phyloP scores from a whole-genome alignment of 2,888 invertebrate genomes.

The Acleris cristana region DNA sequence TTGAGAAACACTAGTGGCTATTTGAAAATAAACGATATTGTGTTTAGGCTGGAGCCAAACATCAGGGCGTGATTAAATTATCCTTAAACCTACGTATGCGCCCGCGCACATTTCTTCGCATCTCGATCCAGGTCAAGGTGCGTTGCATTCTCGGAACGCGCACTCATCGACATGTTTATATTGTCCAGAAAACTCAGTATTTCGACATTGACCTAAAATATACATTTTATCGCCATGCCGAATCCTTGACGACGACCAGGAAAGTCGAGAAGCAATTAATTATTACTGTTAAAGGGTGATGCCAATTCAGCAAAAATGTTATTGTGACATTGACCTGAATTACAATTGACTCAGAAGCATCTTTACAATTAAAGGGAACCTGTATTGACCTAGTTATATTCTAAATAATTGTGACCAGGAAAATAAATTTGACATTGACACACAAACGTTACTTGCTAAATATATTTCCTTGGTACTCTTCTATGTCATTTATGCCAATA shows the following conservation, averaged over 20 bases:
- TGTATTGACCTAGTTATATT: too few relatives aligned
- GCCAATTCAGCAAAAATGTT: too few relatives aligned
- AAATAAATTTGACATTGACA: too few relatives aligned
- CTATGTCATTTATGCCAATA: too few relatives aligned
- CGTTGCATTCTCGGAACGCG: slow-evolving; percentile 8
- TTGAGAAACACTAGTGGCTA: too few relatives aligned
- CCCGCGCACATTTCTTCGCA: slow-evolving; percentile 16
- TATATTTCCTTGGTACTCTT: too few relatives aligned
- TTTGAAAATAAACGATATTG: not conserved
- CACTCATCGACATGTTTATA: slow-evolving; percentile 15
- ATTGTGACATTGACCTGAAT: not conserved
- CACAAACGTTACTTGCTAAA: too few relatives aligned
- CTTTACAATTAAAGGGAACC: too few relatives aligned
- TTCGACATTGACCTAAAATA: slow-evolving; percentile 13
- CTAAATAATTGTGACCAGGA: too few relatives aligned
- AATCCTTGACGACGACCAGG: not conserved
- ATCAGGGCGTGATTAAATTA: slow-evolving; percentile 1
- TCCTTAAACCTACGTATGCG: slow-evolving; percentile 3
- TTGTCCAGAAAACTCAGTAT: slow-evolving; percentile 13
- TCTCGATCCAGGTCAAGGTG: slow-evolving; percentile 18
- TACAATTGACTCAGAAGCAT: too few relatives aligned
- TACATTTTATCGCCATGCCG: not conserved
- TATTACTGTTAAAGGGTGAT: not conserved
- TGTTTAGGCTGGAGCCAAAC: not conserved
- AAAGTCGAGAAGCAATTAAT: not conserved